Evolutionary conservation across 2,888 invertebrate genomes (phyloP).

Genomic region (Cephus spinipes): DNA sequence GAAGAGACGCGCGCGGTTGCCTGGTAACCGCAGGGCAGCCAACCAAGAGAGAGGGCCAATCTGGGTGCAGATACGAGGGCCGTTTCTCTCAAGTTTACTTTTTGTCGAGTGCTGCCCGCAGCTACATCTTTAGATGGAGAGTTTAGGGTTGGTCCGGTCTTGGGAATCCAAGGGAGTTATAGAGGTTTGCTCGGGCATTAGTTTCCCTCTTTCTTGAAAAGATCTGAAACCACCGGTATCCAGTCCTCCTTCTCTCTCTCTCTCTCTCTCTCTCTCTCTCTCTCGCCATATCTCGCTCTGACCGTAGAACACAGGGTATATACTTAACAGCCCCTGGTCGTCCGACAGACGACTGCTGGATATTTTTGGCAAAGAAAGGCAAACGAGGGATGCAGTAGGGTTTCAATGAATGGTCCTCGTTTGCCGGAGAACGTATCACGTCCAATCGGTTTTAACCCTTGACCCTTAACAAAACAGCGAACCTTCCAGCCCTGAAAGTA

Average conservation of each 20-base stretch:
- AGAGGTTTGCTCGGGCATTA: too few species aligned
- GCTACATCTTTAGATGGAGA: neutral
- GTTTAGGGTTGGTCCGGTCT: neutral
- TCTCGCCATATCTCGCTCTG: too few species aligned
- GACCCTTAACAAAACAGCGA: neutral
- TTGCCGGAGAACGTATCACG: neutral
- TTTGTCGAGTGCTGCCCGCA: neutral
- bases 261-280: too few species aligned
- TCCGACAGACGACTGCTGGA: neutral
- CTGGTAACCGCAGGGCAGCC: neutral
- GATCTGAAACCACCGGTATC: too few species aligned
- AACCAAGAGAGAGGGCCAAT: neutral
- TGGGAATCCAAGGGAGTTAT: too few species aligned
- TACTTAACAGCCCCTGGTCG: too few species aligned
- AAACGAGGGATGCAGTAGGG: neutral
- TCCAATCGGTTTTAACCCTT: conserved; percentile 2
- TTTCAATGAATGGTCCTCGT: neutral
- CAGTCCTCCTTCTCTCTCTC: too few species aligned
- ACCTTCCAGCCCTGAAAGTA: neutral
- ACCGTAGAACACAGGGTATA: too few species aligned
- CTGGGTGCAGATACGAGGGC: neutral
- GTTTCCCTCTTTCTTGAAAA: too few species aligned
- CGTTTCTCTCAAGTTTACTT: neutral
- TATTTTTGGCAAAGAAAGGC: neutral
- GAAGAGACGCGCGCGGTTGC: too few species aligned